Percentiles rank a stretch among this genome's conserved stretches.
phyloP scores from a whole-genome alignment of 2,888 invertebrate genomes.

The Cheilosia impressa region DNA sequence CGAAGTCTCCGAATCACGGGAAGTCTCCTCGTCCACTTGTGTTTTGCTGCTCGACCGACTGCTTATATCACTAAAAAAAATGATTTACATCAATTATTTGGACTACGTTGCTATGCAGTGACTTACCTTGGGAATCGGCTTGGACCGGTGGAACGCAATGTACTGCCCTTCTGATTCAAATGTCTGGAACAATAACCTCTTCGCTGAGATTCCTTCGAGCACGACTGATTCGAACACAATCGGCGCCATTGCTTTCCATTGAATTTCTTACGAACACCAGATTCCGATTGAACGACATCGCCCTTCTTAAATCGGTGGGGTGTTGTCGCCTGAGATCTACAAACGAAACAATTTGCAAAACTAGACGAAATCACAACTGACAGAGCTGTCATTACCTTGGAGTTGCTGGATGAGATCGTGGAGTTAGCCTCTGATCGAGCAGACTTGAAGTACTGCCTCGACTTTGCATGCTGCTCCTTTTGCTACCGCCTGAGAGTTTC shows the following conservation, averaged over 20 bases:
- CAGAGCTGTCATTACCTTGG: conserved; percentile 86
- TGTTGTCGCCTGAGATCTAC: conserved; percentile 94
- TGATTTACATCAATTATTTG: not conserved
- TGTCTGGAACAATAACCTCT: conserved; percentile 98
- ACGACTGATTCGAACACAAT: conserved; percentile 97
- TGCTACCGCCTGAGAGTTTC: conserved; percentile 91
- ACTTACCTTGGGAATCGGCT: conserved; percentile 82
- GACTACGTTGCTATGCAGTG: not conserved
- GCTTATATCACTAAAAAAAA: conserved; percentile 79
- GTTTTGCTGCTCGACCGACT: conserved; percentile 84
- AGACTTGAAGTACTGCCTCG: conserved; percentile 95
- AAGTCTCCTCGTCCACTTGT: conserved; percentile 92
- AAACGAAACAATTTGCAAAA: not conserved
- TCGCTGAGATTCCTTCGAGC: conserved; percentile 98
- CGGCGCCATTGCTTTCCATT: conserved; percentile 99
- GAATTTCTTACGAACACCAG: conserved; percentile 98
- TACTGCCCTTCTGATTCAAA: conserved; percentile 92
- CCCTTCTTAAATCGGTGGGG: conserved; percentile 99
- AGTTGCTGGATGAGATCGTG: conserved; percentile 95
- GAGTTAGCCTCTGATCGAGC: conserved; percentile 92
- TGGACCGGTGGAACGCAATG: conserved; percentile 82
- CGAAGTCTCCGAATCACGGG: conserved; percentile 94
- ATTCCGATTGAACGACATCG: conserved; percentile 88
- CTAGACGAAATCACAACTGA: not conserved
- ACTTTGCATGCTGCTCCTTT: conserved; percentile 95